These are phyloP conservation scores for Alfaro cultratus DNA, from an alignment of 2,797 vertebrate genomes.

Conservation along the genomic window DNA sequence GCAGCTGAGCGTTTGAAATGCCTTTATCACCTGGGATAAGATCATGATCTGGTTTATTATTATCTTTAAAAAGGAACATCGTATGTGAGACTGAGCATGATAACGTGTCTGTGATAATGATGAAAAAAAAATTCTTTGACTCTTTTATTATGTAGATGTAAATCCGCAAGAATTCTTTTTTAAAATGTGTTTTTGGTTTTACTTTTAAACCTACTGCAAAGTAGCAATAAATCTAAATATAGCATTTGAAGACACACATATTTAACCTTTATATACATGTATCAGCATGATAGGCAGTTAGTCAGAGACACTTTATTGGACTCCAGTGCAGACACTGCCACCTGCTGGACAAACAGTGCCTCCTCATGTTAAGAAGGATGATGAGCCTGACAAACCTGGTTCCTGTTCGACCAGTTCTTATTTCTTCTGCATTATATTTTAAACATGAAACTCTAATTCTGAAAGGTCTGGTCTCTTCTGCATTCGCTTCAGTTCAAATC, in stretches of 20 bases:
- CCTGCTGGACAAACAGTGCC: background rate
- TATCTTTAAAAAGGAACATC: background rate
- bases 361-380: background rate
- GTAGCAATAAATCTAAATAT: background rate
- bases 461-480: background rate
- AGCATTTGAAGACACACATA: background rate
- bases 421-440: background rate
- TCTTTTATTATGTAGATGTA: no score
- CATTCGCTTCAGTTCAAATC: background rate
- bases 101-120: background rate
- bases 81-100: background rate
- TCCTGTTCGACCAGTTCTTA: no score
- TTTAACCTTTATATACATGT: background rate
- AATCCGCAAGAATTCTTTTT: no score
- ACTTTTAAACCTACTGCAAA: background rate
- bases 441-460: background rate
- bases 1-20: background rate
- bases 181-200: background rate
- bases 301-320: background rate
- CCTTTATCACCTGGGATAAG: conserved; percentile 11
- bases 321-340: background rate
- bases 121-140: no score
- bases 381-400: background rate
- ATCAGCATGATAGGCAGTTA: background rate
- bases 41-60: conserved; percentile 1